Base-by-base conservation (phyloP, 2,113 vertebrate species). In the Mesembrinibis cayennensis region DNA sequence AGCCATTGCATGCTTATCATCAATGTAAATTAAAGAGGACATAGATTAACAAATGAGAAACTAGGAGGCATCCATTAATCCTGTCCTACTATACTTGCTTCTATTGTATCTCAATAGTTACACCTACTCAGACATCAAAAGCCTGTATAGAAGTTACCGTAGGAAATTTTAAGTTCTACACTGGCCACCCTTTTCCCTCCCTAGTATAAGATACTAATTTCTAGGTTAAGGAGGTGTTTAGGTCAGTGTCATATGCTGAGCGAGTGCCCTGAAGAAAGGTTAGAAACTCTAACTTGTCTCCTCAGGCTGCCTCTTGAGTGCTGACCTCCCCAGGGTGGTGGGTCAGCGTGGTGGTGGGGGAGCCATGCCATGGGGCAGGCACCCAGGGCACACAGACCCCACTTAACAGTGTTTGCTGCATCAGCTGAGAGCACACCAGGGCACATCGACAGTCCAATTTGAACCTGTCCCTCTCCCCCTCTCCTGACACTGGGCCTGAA, bases 371-470 rank as follows among this genome's bases (percentile, higher is more conserved):
- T 34, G 63, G 38, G 50, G 34, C 2, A 1, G 45, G n/a, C 23
- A 52, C 19, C 25, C 50, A 14, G n/a, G 16, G 27, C 71, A 61
- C 42, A 13, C 9, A 5, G 5, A 10, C 45, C 45, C 15, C 10
- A 1, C 61, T 63, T 3, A 13, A 12, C 21, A 71, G 5, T 2
- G 0, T 59, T 38, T 7, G 2, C 45, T 34, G 26, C 2, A 1
- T 49, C 71, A 44, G 30, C 26, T 2, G 2, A 66, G 45, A 69
- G 44, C n/a, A 40, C 13, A 26, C 23, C 30, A 21, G 36, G 40
- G 58, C 53, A 63, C 67, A 16, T 18, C 7, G 18, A 6, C 20
- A 76, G 23, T 11, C 9, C 38, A 13, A 7, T 32, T 40, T 55
- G 45, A 65, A 58, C 21, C 59, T 87, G 45, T 47, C 30, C 45